Evolutionary conservation across 2,113 vertebrate species (phyloP), one percentile per base, ranked within the genome.

Genomic region (Paradoxurus hermaphroditus): DNA sequence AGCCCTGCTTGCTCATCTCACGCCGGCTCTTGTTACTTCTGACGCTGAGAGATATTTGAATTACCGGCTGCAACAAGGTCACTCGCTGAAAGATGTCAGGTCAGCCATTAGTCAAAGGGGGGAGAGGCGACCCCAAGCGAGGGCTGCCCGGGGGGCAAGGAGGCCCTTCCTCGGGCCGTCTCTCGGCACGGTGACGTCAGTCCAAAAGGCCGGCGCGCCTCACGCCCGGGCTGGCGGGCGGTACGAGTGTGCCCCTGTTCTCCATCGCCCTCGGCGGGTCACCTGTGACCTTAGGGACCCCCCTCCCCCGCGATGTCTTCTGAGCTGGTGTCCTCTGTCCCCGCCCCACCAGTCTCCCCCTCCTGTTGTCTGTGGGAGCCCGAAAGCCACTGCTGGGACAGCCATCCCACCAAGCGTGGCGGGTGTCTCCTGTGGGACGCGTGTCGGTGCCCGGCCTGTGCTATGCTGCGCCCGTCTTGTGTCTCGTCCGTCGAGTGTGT

Each of bases 1-100:
- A 98, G 97, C 99, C 98, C 98, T 98, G 98, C 98, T 99, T 99
- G 98, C 98, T 99, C 98, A 98, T 98, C 98, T 98, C 97, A 15
- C 86, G 93, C 97, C 97, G 97, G 97, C 39, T 91, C 98, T 98
- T 98, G 98, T 98, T 98, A 98, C 98, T 98, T 98, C 98, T 98
- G 98, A 99, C 98, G 98, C 98, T 97, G 98, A 98, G 98, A 98
- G 98, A 98, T 97, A 98, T 97, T 98, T 98, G 98, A 98, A 98
- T 99, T 98, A 98, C 98, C 98, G 96, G 98, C 98, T 89, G 98
- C 98, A 98, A 98, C 98, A 98, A 98, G 99, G 98, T 98, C 98
- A 98, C 98, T 97, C 72, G 97, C 98, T 98, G 98, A 98, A 97
- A 98, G 98, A 97, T 98, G 98, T 98, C 98, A 98, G 99, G 98